phyloP scores from a whole-genome alignment of 92 coral and sea anemone species.

The Zoanthus sociatus region DNA sequence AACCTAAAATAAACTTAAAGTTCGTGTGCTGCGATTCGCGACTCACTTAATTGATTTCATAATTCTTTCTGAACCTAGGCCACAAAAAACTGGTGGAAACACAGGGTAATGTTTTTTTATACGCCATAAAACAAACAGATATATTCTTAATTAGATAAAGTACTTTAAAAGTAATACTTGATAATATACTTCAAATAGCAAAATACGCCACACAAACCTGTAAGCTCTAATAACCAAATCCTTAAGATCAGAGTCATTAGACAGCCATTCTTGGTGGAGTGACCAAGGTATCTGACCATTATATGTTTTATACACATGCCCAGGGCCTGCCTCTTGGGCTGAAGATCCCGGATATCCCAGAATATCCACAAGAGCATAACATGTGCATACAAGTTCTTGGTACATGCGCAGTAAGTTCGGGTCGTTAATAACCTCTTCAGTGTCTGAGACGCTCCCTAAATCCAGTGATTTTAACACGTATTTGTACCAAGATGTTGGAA shows the following conservation, averaged over 20 bases:
- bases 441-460: slow-evolving; percentile 53
- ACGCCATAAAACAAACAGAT: too few relatives aligned
- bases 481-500: slow-evolving; percentile 84
- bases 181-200: background rate
- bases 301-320: slow-evolving; percentile 79
- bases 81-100: too few relatives aligned
- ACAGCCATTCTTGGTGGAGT: slow-evolving; percentile 83
- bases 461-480: slow-evolving; percentile 57
- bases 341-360: slow-evolving; percentile 93
- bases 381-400: slow-evolving; percentile 70
- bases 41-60: too few relatives aligned
- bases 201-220: slow-evolving; percentile 66
- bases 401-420: slow-evolving; percentile 54
- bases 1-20: too few relatives aligned
- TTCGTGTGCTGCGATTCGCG: too few relatives aligned
- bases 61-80: too few relatives aligned
- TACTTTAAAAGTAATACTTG: too few relatives aligned
- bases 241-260: slow-evolving; percentile 68
- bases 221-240: slow-evolving; percentile 87
- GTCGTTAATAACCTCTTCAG: slow-evolving; percentile 62
- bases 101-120: too few relatives aligned
- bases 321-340: slow-evolving; percentile 81
- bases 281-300: slow-evolving; percentile 94
- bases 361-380: slow-evolving; percentile 88
- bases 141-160: too few relatives aligned